phyloP scores from a whole-genome alignment of 2,113 vertebrate species.

The Petrocephalus microphthalmus region DNA sequence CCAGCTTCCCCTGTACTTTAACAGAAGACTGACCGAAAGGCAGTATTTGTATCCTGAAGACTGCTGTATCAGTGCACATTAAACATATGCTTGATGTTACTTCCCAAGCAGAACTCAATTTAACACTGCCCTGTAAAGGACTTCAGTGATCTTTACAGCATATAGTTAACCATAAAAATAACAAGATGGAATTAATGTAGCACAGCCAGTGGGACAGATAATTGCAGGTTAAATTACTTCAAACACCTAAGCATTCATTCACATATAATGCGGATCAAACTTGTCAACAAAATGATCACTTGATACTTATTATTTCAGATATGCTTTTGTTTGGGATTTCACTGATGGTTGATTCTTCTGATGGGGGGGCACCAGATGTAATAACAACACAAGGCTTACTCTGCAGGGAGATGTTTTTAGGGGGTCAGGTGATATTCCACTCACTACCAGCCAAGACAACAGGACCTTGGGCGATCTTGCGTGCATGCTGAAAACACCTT shows the following conservation, averaged over 20 bases:
- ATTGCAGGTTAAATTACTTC: constrained; percentile 5
- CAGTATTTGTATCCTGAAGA: constrained; percentile 4
- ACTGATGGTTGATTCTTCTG: not conserved
- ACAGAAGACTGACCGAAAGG: not conserved
- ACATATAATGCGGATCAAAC: not conserved
- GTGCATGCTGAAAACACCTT: not conserved
- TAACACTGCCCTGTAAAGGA: not conserved
- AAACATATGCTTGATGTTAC: not conserved
- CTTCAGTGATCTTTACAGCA: not conserved
- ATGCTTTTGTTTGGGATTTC: not conserved
- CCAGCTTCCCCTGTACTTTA: not conserved
- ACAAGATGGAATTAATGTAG: constrained; percentile 2
- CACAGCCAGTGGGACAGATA: not conserved
- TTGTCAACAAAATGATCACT: not conserved
- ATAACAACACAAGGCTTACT: constrained; percentile 1
- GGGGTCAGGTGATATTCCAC: not conserved
- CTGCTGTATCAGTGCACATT: not conserved
- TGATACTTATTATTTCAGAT: not conserved
- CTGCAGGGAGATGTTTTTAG: no score
- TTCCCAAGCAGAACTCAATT: not conserved
- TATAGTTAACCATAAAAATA: not conserved
- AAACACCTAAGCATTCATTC: not conserved
- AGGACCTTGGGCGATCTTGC: not conserved
- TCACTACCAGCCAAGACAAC: not conserved
- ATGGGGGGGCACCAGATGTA: constrained; percentile 10